Evolutionary conservation across 2,888 invertebrate genomes (phyloP).

Genomic region (Chymomyza caudatula): DNA sequence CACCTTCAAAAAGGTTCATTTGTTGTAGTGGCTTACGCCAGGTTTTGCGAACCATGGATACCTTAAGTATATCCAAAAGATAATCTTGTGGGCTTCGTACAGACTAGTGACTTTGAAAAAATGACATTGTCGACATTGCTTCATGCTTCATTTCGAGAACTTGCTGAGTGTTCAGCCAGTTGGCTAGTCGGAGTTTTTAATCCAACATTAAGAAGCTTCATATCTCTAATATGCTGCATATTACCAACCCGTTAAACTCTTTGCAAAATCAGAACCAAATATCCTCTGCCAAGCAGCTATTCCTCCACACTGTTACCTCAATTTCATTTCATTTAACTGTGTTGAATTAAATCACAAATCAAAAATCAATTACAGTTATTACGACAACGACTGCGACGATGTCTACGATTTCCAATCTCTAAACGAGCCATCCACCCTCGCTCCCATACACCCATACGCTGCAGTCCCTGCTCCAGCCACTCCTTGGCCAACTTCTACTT

Average conservation of each 20-base stretch:
- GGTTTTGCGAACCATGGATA: too few species aligned
- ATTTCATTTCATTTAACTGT: constrained; percentile 65
- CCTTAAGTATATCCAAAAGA: too few species aligned
- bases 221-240: too few species aligned
- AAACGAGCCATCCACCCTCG: constrained; percentile 47
- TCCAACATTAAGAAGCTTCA: too few species aligned
- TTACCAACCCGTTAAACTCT: constrained; percentile 4
- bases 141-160: too few species aligned
- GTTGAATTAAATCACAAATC: constrained; percentile 78
- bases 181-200: too few species aligned
- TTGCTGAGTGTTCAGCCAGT: too few species aligned
- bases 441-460: constrained; percentile 12
- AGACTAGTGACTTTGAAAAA: too few species aligned
- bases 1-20: too few species aligned
- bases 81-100: too few species aligned
- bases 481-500: not conserved
- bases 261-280: constrained; percentile 5
- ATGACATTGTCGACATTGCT: too few species aligned
- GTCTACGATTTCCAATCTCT: constrained; percentile 69
- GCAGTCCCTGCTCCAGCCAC: constrained; percentile 11
- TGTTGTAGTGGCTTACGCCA: too few species aligned
- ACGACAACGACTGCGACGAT: constrained; percentile 57
- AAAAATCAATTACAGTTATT: constrained; percentile 77
- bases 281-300: not conserved
- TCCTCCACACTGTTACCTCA: not conserved